Base-by-base conservation (phyloP, 1,140 invertebrate genomes). In the Philaenus spumarius region DNA sequence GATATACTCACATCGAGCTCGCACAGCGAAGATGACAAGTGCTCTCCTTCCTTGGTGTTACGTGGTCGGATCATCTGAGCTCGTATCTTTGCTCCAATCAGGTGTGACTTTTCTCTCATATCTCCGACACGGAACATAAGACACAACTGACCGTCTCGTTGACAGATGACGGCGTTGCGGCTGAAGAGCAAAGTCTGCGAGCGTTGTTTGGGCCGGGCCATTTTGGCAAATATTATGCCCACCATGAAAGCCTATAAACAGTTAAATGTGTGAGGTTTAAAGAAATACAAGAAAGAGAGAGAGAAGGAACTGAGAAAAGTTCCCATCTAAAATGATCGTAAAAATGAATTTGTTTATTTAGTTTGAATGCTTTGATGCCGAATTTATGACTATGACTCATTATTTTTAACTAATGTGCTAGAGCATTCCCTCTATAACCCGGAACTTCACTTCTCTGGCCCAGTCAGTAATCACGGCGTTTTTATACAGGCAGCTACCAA, bases 101-200 rank as follows among this genome's bases (percentile, higher is more conserved):
- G 93, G 72, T 97, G 95, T 11, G 93, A 97, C 73, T 97, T 97
- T 40, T 68, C 64, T 48, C 96, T 78, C 90, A 99, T 96, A 73
- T 99, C 96, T 3, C 96, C 97, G 1, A 99, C 93, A 6, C 97
- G 79, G 73, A 98, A 97, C 85, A 98, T 90, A 14, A 99, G 76
- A 67, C 92, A 93, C 2, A 98, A 74, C 58, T 90, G 81, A 1
- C 93, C 92, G 69, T 95, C 89, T 43, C 95, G 78, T 69, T 90
- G 84, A 67, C 93, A 96, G 34, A 98, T 87, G 0, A 97, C 91
- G 0, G 93, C 93, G 67, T 95, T 86, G 65, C 89, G 87, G 34
- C 94, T 97, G 75, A 98, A 99, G 61, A 99, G 80, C 1, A 99
- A 74, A 0, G 97, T 99, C 72, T 98, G 89, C 0, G 93, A 94